Conservation (phyloP, 1,140 invertebrate genomes). For the Rhagoletis zephyria region DNA sequence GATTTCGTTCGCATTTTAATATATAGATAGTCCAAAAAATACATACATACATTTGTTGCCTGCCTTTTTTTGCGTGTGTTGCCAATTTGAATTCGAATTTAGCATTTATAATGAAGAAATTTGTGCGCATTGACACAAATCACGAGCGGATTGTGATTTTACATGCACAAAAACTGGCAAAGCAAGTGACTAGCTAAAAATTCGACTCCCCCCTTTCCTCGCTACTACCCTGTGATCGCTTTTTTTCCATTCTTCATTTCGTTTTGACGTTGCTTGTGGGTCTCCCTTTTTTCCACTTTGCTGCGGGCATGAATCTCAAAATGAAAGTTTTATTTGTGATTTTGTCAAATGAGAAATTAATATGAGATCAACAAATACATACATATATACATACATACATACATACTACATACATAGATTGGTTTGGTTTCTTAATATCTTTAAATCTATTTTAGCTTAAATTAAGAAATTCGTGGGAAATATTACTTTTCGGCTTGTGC, state of each 20-base stretch:
- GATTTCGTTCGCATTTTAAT: no score
- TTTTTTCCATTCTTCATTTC: no score
- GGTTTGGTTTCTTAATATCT: no score
- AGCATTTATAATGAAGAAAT: conserved; percentile 26
- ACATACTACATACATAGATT: no score
- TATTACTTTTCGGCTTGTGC: not conserved
- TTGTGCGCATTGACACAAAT: conserved; percentile 16
- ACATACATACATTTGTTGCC: no score
- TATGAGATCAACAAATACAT: not conserved
- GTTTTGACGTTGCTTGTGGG: no score
- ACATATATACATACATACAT: no score
- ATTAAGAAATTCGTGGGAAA: not conserved
- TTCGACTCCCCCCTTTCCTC: no score
- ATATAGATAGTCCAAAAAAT: no score
- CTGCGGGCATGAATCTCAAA: not conserved
- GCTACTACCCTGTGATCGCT: no score
- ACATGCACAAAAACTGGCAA: not conserved
- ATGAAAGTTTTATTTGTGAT: conserved; percentile 31
- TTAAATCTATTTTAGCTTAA: not conserved
- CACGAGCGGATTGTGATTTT: not conserved
- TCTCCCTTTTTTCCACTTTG: not conserved
- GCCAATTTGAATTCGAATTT: not conserved
- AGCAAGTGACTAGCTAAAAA: not conserved
- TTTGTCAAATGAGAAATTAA: conserved; percentile 30
- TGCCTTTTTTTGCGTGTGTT: not conserved